Conservation (phyloP, 2,888 invertebrate species). For the Ptychoptera contaminata region DNA sequence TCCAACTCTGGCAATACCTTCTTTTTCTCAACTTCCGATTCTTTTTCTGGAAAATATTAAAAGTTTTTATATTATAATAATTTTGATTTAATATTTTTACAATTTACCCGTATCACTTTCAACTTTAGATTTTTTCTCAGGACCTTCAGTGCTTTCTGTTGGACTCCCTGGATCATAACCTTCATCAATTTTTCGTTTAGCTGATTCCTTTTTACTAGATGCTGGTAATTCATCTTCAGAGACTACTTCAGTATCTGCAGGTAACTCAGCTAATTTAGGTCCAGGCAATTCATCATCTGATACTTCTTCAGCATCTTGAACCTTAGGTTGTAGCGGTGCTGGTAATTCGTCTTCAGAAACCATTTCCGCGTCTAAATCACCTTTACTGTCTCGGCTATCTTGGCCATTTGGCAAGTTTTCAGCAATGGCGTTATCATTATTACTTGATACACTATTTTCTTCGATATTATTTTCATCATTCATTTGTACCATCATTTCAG, state of each 20-base stretch:
- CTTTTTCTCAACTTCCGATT: constrained; percentile 31
- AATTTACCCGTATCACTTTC: constrained; percentile 10
- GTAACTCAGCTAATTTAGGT: constrained; percentile 52
- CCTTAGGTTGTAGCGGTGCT: constrained; percentile 52
- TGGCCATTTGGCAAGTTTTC: constrained; percentile 21
- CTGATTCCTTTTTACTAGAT: constrained; percentile 41
- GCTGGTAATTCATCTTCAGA: constrained; percentile 70
- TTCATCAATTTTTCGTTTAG: constrained; percentile 35
- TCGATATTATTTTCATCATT: constrained; percentile 16
- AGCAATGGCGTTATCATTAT: constrained; percentile 19
- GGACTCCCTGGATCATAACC: constrained; percentile 69
- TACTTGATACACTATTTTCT: constrained; percentile 15
- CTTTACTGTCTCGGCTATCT: constrained; percentile 10
- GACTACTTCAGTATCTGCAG: constrained; percentile 59
- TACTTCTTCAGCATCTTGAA: constrained; percentile 63
- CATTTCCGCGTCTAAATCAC: constrained; percentile 65
- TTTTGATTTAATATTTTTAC: background rate
- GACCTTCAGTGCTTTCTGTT: constrained; percentile 53
- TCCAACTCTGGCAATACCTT: constrained; percentile 66
- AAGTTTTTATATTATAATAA: background rate
- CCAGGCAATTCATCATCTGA: constrained; percentile 63
- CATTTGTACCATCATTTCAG: constrained; percentile 17
- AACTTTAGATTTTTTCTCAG: constrained; percentile 34
- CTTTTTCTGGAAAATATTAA: constrained; percentile 17
- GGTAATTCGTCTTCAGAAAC: constrained; percentile 75